Evolutionary conservation across 1,140 invertebrate species (phyloP), one percentile per base, ranked within the genome.

Genomic region (Rhyacophila brunnea): DNA sequence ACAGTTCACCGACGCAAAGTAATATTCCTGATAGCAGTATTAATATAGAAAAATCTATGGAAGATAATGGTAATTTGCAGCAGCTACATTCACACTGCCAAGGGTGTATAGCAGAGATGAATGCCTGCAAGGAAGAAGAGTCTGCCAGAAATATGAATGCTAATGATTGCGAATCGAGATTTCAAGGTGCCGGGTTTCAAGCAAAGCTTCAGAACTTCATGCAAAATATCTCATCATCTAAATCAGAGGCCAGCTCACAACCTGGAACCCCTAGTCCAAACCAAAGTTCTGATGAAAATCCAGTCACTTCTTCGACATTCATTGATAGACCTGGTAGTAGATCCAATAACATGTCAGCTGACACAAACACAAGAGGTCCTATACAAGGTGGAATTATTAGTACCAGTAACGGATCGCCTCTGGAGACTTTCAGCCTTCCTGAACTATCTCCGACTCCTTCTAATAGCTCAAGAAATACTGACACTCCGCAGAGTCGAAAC

Each of bases 381-480:
- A 89, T 89, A 58, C 87, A 89, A 73, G 87, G 87, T 11, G 87
- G 86, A 1, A 83, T 87, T 6, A 85, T 90, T 4, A 88, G 86
- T 65, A 89, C 88, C 1, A 89, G 87, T 70, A 86, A 88, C 64
- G 85, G 86, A 11, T 87, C 85, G 5, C 83, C 84, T 0, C 76
- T 83, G 10, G 83, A 86, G 51, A 82, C 77, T 1, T 63, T 77
- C 43, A 70, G 71, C 44, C 75, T 70, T 2, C 79, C 71, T 7
- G 75, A 78, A 60, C 77, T 78, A 4, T 80, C 81, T 13, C 80
- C 80, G 1, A 79, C 80, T 34, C 65, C 75, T 23, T 77, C 75
- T 1, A 79, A 73, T 49, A 73, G 74, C 48, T 79, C 76, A 3
- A 50, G 77, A 20, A 74, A 66, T 66, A 74, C 78, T 2, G 71